Conservation (phyloP, 2,888 invertebrate species). For the Brachycybe producta region DNA sequence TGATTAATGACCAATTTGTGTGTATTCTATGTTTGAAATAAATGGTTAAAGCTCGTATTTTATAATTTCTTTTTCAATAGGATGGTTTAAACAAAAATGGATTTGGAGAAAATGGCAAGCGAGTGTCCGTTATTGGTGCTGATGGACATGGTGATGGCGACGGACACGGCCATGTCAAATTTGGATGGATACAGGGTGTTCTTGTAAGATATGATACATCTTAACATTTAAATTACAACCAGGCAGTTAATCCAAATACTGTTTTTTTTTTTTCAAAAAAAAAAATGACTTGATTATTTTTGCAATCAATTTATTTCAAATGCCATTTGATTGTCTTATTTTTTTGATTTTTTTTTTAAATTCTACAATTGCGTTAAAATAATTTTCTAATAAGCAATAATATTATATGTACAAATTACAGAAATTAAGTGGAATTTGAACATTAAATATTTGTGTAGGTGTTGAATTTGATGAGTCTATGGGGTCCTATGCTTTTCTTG, state of each 20-base stretch:
- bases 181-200: constrained; percentile 90
- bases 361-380: too few relatives aligned
- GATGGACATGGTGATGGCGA: background rate
- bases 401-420: too few relatives aligned
- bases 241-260: background rate
- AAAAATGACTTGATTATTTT: background rate
- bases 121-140: too few relatives aligned
- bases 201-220: constrained; percentile 49
- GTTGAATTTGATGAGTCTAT: constrained; percentile 19
- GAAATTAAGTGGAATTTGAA: too few relatives aligned
- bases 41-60: too few relatives aligned
- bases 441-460: constrained; percentile 14
- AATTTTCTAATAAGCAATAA: too few relatives aligned
- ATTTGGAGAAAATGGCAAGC: too few relatives aligned
- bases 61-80: background rate
- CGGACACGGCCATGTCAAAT: constrained; percentile 43
- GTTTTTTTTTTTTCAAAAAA: background rate
- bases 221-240: background rate
- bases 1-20: too few relatives aligned
- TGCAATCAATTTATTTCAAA: background rate
- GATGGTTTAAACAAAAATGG: too few relatives aligned
- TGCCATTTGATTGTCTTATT: background rate
- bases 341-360: too few relatives aligned
- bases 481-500: constrained; percentile 21
- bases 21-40: too few relatives aligned